Evolutionary conservation across 2,797 vertebrate species (phyloP).

Genomic region (Discoglossus pictus): DNA sequence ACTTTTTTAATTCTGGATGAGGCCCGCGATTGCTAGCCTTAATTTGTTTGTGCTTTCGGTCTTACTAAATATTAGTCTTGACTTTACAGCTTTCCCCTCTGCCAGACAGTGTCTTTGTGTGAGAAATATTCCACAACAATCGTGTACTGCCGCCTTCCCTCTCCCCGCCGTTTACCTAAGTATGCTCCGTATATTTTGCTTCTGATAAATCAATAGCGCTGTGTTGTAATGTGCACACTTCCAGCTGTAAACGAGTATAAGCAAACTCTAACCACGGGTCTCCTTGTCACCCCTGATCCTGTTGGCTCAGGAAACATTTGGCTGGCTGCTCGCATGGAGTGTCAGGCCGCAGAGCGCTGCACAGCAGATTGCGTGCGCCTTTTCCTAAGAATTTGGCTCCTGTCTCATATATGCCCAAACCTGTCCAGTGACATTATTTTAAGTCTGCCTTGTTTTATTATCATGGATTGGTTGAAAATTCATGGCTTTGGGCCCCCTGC

Average conservation of each 20-base stretch:
- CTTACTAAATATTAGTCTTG: slow-evolving; percentile 74
- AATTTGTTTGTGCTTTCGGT: slow-evolving; percentile 69
- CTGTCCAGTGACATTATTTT: background rate
- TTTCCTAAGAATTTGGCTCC: background rate
- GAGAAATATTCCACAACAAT: slow-evolving; percentile 70
- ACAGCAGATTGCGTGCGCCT: background rate
- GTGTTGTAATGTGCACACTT: slow-evolving; percentile 71
- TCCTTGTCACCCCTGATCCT: slow-evolving; percentile 66
- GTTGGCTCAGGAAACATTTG: slow-evolving; percentile 73
- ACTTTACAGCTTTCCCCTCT: slow-evolving; percentile 62
- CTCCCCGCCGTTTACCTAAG: slow-evolving; percentile 65
- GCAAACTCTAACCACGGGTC: slow-evolving; percentile 72
- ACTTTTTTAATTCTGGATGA: slow-evolving; percentile 61
- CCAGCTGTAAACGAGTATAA: slow-evolving; percentile 73
- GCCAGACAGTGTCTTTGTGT: slow-evolving; percentile 65
- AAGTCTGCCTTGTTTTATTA: background rate
- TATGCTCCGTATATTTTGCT: slow-evolving; percentile 68
- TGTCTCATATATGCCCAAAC: background rate
- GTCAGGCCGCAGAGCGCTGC: slow-evolving; percentile 46
- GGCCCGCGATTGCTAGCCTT: slow-evolving; percentile 60
- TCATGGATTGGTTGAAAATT: no score
- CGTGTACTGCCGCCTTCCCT: slow-evolving; percentile 57
- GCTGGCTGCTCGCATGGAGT: slow-evolving; percentile 65
- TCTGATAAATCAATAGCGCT: slow-evolving; percentile 75
- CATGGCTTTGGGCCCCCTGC: no score